Conservation (phyloP, 2,113 vertebrate genomes). For the Myotis brandtii region DNA sequence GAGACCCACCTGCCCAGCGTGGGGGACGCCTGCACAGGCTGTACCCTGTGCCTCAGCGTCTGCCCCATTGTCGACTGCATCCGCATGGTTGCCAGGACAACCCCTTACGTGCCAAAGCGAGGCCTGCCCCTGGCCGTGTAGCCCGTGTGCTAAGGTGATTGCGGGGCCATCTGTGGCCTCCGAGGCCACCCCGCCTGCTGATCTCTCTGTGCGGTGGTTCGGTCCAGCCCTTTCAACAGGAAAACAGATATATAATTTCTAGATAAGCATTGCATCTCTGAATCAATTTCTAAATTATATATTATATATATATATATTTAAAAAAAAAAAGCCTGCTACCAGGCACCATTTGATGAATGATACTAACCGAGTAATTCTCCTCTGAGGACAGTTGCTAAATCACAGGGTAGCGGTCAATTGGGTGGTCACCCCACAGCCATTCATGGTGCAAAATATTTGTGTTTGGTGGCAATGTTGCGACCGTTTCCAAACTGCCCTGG, state of each 20-base stretch:
- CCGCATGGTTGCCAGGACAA: slow-evolving; percentile 94
- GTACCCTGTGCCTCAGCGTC: slow-evolving; percentile 94
- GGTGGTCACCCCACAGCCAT: slow-evolving; percentile 62
- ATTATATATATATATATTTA: too few species aligned
- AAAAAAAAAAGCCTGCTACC: background rate
- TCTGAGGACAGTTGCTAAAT: slow-evolving; percentile 69
- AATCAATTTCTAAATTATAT: slow-evolving; percentile 17
- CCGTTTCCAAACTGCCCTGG: slow-evolving; percentile 78
- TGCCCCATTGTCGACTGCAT: slow-evolving; percentile 98
- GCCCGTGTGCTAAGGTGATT: slow-evolving; percentile 85
- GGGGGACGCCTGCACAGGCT: slow-evolving; percentile 93
- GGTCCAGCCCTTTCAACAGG: slow-evolving; percentile 76
- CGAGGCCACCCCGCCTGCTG: slow-evolving; percentile 70
- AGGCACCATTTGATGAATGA: slow-evolving; percentile 26
- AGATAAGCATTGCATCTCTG: background rate
- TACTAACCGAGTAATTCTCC: slow-evolving; percentile 81
- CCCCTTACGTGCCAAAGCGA: slow-evolving; percentile 90
- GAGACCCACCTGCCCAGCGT: slow-evolving; percentile 93
- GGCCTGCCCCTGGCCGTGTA: slow-evolving; percentile 91
- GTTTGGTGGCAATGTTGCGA: slow-evolving; percentile 62
- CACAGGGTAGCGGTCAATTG: slow-evolving; percentile 68
- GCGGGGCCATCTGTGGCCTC: slow-evolving; percentile 67
- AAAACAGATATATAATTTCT: slow-evolving; percentile 50
- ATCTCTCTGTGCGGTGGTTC: slow-evolving; percentile 81
- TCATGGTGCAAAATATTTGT: slow-evolving; percentile 78